A percentile compares a stretch with the other conserved stretches of the same genome.
Evolutionary conservation across 2,888 invertebrate genomes (phyloP).

Genomic region (Limnephilus lunatus): DNA sequence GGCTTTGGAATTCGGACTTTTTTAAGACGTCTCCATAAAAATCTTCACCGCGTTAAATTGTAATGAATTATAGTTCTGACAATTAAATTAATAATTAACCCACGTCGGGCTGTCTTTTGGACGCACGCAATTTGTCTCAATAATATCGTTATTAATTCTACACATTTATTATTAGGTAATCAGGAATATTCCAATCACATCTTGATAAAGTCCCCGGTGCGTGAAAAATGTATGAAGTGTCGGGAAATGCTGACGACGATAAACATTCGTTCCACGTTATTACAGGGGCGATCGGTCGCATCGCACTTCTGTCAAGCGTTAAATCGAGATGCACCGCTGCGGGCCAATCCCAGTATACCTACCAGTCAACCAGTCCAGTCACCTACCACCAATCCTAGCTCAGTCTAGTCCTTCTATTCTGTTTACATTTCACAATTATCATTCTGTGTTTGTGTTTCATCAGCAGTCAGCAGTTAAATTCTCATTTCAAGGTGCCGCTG

Average conservation of each 20-base stretch:
- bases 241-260: constrained; percentile 36
- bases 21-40: constrained; percentile 45
- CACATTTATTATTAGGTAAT: constrained; percentile 24
- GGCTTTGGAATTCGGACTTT: constrained; percentile 41
- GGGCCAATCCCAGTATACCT: not conserved
- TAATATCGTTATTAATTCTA: not conserved
- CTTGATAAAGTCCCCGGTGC: constrained; percentile 30
- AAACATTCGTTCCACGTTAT: constrained; percentile 53
- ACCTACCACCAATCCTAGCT: not conserved
- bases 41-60: not conserved
- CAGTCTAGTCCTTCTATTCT: not conserved
- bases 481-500: constrained; percentile 22
- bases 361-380: not conserved
- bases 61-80: constrained; percentile 42
- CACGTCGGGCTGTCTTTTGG: not conserved
- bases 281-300: constrained; percentile 48
- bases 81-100: constrained; percentile 40
- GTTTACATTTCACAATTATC: constrained; percentile 1
- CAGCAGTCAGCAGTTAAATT: constrained; percentile 12
- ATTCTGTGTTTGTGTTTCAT: constrained; percentile 25
- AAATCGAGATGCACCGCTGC: constrained; percentile 55
- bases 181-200: constrained; percentile 24
- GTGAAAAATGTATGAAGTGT: constrained; percentile 57
- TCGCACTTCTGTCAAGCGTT: constrained; percentile 47
- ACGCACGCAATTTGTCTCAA: not conserved